phyloP scores from a whole-genome alignment of 1,140 invertebrate species.

The Drosophila carrolli region DNA sequence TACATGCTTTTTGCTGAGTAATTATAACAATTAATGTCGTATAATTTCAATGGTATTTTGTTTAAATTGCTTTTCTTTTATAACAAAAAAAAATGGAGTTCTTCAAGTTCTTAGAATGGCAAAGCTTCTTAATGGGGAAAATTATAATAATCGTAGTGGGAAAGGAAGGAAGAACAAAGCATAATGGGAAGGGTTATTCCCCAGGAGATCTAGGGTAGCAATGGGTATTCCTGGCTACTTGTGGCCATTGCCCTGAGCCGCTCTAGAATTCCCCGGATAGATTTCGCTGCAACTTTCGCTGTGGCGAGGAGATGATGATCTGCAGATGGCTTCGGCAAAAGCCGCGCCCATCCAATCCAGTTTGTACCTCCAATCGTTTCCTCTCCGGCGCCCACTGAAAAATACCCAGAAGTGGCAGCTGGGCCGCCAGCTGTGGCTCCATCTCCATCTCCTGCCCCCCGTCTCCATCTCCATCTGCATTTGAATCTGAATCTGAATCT shows the following conservation, averaged over 20 bases:
- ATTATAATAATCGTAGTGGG: not conserved
- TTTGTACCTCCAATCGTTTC: slow-evolving; percentile 22
- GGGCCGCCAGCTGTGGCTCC: slow-evolving; percentile 56
- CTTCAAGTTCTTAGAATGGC: not conserved
- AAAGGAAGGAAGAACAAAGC: not conserved
- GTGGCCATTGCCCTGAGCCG: slow-evolving; percentile 6
- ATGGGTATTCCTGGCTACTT: not conserved
- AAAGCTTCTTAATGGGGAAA: not conserved
- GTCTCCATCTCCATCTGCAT: not conserved
- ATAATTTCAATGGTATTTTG: too few species aligned
- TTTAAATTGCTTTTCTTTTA: not conserved
- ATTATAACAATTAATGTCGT: too few species aligned
- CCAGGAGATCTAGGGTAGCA: slow-evolving; percentile 13
- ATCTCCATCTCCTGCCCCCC: slow-evolving; percentile 13
- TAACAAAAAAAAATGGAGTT: not conserved
- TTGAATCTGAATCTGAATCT: slow-evolving; percentile 1
- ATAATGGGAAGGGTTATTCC: not conserved
- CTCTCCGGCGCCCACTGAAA: slow-evolving; percentile 9
- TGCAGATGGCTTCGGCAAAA: slow-evolving; percentile 49
- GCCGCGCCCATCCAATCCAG: slow-evolving; percentile 71
- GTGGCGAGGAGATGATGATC: slow-evolving; percentile 48
- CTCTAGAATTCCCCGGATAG: slow-evolving; percentile 27
- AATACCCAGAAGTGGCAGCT: slow-evolving; percentile 21
- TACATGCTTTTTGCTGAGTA: too few species aligned
- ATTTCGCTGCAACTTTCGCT: slow-evolving; percentile 61